These are phyloP conservation scores for Tiphia femorata DNA, from an alignment of 2,888 invertebrate genomes.

Conservation along the genomic window DNA sequence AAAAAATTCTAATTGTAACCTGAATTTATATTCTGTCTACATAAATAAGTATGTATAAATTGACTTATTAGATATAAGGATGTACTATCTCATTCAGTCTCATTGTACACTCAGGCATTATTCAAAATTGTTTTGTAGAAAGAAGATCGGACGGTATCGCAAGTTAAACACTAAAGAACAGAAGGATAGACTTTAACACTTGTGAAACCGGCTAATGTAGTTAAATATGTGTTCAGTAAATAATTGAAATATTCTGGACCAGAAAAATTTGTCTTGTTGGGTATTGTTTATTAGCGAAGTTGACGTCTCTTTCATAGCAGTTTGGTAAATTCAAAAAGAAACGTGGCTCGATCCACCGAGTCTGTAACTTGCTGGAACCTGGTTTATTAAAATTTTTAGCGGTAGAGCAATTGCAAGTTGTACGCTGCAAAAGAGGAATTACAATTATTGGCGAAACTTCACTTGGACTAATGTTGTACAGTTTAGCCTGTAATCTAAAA, in stretches of 20 bases:
- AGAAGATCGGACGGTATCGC: no score
- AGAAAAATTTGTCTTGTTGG: neutral
- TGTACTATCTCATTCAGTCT: neutral
- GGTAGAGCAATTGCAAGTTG: constrained; percentile 10
- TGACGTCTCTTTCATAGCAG: neutral
- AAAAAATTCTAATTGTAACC: constrained; percentile 27
- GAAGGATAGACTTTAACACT: no score
- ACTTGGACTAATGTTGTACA: constrained; percentile 21
- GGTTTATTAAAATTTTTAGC: no score
- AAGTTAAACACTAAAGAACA: no score
- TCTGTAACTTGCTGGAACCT: no score
- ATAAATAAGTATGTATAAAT: constrained; percentile 35
- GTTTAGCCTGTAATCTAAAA: constrained; percentile 21
- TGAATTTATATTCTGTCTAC: constrained; percentile 26
- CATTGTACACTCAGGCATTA: no score
- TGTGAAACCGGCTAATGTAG: no score
- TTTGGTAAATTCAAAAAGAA: constrained; percentile 1
- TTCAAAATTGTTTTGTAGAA: no score
- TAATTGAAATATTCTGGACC: neutral
- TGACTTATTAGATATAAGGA: constrained; percentile 11
- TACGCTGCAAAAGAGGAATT: constrained; percentile 3
- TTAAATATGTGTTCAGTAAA: neutral
- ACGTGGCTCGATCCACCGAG: no score
- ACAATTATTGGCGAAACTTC: constrained; percentile 2
- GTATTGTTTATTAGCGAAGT: neutral